Evolutionary conservation across 2,888 invertebrate species (phyloP).

Genomic region (Chloroclysta siterata): DNA sequence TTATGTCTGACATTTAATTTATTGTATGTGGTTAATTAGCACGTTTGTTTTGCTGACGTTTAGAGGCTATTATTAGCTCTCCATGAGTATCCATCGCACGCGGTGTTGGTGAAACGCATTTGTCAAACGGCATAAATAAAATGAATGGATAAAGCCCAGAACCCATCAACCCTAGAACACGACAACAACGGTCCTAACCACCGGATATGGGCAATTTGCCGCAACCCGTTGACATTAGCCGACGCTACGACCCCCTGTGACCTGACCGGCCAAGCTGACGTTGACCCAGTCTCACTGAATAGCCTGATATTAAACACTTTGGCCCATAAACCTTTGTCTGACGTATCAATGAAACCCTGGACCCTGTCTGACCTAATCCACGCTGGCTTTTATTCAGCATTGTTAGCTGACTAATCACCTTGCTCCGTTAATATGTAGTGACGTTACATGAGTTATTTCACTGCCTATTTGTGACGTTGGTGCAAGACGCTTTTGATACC

Average conservation of each 20-base stretch:
- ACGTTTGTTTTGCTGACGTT: too few relatives aligned
- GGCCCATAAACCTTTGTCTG: constrained; percentile 21
- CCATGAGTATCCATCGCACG: too few relatives aligned
- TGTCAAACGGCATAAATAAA: background rate
- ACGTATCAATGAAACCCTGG: constrained; percentile 7
- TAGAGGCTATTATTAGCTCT: too few relatives aligned
- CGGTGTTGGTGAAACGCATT: too few relatives aligned
- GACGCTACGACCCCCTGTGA: constrained; percentile 9
- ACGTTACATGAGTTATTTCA: background rate
- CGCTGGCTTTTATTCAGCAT: constrained; percentile 6
- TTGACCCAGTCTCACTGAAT: constrained; percentile 11
- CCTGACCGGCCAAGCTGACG: constrained; percentile 11
- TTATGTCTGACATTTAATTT: too few relatives aligned
- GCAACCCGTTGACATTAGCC: constrained; percentile 22
- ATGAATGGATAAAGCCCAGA: background rate
- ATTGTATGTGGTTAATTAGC: too few relatives aligned
- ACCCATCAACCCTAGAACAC: constrained; percentile 2
- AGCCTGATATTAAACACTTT: constrained; percentile 8
- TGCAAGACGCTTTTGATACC: too few relatives aligned
- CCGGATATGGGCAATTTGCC: constrained; percentile 27
- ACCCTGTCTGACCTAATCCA: constrained; percentile 4
- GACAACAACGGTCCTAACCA: constrained; percentile 9
- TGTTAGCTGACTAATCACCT: constrained; percentile 2
- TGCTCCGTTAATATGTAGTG: constrained; percentile 12
- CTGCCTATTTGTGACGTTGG: too few relatives aligned